These are phyloP conservation scores for Nothura maculosa DNA, from an alignment of 2,797 vertebrate species.

Conservation along the genomic window DNA sequence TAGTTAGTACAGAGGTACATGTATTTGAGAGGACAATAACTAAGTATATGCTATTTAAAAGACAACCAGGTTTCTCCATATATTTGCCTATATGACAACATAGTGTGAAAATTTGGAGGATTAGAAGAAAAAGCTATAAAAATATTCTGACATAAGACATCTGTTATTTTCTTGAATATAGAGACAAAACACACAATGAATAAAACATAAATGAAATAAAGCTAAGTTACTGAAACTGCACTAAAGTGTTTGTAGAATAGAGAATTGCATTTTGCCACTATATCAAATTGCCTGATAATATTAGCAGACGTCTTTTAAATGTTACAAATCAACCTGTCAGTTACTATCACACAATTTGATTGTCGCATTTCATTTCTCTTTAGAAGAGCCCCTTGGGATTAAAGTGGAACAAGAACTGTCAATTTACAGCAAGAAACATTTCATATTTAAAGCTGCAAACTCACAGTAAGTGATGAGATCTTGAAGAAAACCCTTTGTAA, in stretches of 20 bases:
- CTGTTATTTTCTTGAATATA: background rate
- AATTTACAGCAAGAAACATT: conserved; percentile 53
- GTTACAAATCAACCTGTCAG: conserved; percentile 53
- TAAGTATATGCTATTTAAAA: background rate
- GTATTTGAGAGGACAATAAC: background rate
- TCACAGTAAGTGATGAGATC: background rate
- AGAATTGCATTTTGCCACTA: conserved; percentile 43
- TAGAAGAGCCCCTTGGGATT: background rate
- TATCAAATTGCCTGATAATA: conserved; percentile 53
- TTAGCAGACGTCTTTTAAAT: conserved; percentile 36
- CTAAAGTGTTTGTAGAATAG: conserved; percentile 1
- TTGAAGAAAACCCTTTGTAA: background rate
- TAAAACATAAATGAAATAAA: conserved; percentile 4
- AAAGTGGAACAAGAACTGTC: conserved; percentile 48
- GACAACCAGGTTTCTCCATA: background rate
- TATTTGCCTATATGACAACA: background rate
- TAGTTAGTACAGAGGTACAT: background rate
- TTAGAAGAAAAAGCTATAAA: background rate
- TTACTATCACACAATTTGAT: conserved; percentile 45
- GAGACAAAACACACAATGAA: background rate
- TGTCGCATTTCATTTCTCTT: conserved; percentile 38
- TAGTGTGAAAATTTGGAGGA: background rate
- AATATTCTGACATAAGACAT: background rate
- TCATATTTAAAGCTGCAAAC: background rate
- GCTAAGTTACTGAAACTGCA: background rate